Base-by-base conservation (phyloP, 2,113 vertebrate genomes). In the Gallinago media region DNA sequence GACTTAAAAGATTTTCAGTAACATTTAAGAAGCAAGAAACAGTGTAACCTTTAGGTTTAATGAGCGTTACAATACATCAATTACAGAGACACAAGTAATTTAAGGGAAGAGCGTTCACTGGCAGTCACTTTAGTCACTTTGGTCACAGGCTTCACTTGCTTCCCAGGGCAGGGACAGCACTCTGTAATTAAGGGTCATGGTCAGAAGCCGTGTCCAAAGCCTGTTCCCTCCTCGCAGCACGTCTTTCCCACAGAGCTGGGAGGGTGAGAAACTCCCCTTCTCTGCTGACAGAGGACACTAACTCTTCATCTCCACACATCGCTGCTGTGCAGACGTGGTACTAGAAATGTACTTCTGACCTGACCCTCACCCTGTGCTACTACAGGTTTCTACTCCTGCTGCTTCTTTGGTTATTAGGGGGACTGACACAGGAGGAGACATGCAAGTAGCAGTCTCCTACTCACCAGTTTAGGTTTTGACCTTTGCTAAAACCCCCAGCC, bases 1-100 rank as follows among this genome's bases (percentile, higher is more conserved):
- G 34, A 94, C 40, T 59, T 59, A 40, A 44, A 79, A 29, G 72
- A 88, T 86, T 92, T 95, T 93, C 78, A 86, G 75, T 66, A 90
- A 58, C 25, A 73, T 74, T 50, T 76, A 70, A 85, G 54, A 85
- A 78, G 47, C 36, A 85, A 49, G 58, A 58, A 91, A 32, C 56
- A 65, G 29, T 15, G 11, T 52, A 80, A 93, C 50, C 34, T 83
- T 34, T 36, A 47, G 46, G 54, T 93, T 95, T 93, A 96, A 90
- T 67, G 47, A 94, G 55, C 0, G 0, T 59, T 71, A 92, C 79
- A 92, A 77, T 75, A 77, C 58, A 63, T 52, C 92, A 88, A 63
- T 90, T 88, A 86, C 21, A 84, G 85, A 84, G 63, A 74, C 32
- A 4, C 10, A 66, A 88, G 46, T 49, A 90, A 93, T 93, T 86